Base-by-base conservation (phyloP, 1,140 invertebrate species). In the Thalassaphorura encarpata region DNA sequence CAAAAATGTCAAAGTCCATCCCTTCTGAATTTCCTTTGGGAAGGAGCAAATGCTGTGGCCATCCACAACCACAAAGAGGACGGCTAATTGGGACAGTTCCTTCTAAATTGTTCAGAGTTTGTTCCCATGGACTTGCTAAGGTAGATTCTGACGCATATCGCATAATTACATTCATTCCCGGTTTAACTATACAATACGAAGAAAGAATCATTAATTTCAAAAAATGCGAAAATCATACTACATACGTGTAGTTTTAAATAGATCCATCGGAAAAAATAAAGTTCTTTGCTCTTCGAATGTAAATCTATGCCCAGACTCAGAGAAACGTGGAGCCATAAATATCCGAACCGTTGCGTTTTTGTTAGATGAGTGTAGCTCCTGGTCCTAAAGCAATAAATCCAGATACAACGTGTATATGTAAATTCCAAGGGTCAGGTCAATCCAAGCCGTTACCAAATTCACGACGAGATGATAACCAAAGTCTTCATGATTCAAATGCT, bases 1-100 rank as follows among this genome's bases (percentile, higher is more conserved):
- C 80, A 69, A 89, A 89, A 2, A 89, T 68, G 51, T 85, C 78
- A 66, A 81, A 80, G 0, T 72, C 70, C 67, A 79, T 80, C n/a
- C 87, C 87, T 54, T 78, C 76, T 3, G 75, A 69, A 3, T 70
- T 79, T 26, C 88, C 87, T 69, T 82, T 84, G 0, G 87, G 82
- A 27, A 87, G 68, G 1, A 91, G 74, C 82, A 90, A 80, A 67
- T 91, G 85, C 46, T 88, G 79, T 1, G 87, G 87, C 87, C 87
- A 89, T 47, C 87, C 87, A 68, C 87, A 90, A 36, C 87, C 85
- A 70, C 87, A 89, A 23, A 16, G 24, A 16, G 39, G 41, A 18
- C 11, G 48, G 18, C 6, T 19, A 13, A 21, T 23, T 4, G 18
- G 18, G 11, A 19, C 16, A 27, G 46, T 11, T 8, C 19, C 42